Conservation (phyloP, 2,113 vertebrate species). For the Leucopsar rothschildi region DNA sequence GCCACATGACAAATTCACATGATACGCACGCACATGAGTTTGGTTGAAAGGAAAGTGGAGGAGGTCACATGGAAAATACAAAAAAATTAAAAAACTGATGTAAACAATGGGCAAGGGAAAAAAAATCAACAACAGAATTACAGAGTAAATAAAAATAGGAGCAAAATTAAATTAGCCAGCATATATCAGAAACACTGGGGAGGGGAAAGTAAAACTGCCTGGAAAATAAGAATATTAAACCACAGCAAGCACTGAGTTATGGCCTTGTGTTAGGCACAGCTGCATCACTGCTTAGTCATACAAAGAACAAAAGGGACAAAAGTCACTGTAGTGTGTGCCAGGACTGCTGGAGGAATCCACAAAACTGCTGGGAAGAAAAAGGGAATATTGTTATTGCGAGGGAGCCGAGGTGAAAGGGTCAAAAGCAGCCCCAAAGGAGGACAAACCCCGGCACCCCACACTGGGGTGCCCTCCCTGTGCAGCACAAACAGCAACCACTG, state of each 20-base stretch:
- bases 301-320: not conserved
- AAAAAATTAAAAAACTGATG: constrained; percentile 94
- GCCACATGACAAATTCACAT: constrained; percentile 96
- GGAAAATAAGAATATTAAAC: constrained; percentile 61
- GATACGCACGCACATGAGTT: constrained; percentile 90
- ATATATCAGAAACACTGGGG: constrained; percentile 62
- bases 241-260: constrained; percentile 55
- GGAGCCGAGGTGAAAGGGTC: not conserved
- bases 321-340: not conserved
- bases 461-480: not conserved
- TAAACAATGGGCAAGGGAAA: constrained; percentile 84
- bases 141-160: constrained; percentile 81
- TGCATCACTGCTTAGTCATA: constrained; percentile 48
- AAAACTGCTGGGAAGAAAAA: constrained; percentile 47
- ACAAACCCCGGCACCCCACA: not conserved
- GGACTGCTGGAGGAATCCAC: constrained; percentile 46
- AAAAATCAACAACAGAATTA: constrained; percentile 85
- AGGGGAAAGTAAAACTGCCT: constrained; percentile 55
- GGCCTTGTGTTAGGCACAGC: constrained; percentile 62
- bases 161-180: constrained; percentile 74
- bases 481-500: not conserved
- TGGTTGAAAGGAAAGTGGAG: constrained; percentile 91
- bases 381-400: constrained; percentile 30
- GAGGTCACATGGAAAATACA: constrained; percentile 89
- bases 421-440: not conserved